Evolutionary conservation across 2,113 vertebrate species (phyloP), one percentile per base, ranked within the genome.

Genomic region (Cyrtonyx montezumae): DNA sequence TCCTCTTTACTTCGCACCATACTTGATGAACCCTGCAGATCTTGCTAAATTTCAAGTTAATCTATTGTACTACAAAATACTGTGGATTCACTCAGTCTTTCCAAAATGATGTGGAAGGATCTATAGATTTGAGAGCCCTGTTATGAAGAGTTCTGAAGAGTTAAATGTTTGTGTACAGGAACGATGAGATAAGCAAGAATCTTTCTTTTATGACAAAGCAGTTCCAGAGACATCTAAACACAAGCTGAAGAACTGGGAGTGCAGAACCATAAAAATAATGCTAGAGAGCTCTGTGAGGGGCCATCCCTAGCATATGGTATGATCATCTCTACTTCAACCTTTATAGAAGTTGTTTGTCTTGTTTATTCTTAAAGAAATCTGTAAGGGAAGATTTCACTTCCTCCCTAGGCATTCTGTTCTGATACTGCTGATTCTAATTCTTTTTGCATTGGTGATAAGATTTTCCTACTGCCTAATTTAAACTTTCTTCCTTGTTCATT

Each of bases 301-400:
- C 58, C n/a, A 84, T 93, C 69, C 36, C 36, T 73, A 84, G 58
- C 43, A 53, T 1, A 1, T n/a, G n/a, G 13, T 48, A 84, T 78
- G 58, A 95, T 91, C 89, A 91, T 49, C 8, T 82, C 62, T 93
- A 59, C 84, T 90, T 86, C 94, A 91, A 80, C 61, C 14, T 76
- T 69, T 91, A 69, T 15, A 40, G 81, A 84, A 65, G 42, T 48
- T 79, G 13, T 84, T 91, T 91, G 19, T 76, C 56, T 94, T 45
- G 68, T 91, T 91, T 82, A 26, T 69, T 82, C 53, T 84, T 87
- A 69, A 79, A 91, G 37, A 88, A 94, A 94, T 79, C 49, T 51
- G 82, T 16, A 67, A 87, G n/a, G 16, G n/a, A 55, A 94, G 40
- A 73, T 82, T 92, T 95, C n/a, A 65, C 37, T 76, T 87, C 18